Evolutionary conservation across 35 echinoderm and acorn worm genomes (phyloP).

Genomic region (Apostichopus japonicus): DNA sequence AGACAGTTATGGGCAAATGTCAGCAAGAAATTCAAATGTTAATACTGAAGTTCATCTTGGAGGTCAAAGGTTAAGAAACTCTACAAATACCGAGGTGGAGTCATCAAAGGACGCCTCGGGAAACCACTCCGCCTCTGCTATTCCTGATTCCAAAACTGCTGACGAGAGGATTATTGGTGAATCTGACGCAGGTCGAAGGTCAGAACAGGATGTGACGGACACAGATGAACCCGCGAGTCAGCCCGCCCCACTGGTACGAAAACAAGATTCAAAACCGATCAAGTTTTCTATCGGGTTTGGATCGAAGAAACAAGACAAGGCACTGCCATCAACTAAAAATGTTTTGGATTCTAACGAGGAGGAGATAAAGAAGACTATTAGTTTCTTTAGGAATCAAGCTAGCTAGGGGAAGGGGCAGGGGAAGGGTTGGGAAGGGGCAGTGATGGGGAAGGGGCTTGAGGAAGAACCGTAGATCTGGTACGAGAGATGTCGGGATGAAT

Average conservation of each 20-base stretch:
- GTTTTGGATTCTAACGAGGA: background rate
- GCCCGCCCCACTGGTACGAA: background rate
- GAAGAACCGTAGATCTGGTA: background rate
- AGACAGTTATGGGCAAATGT: background rate
- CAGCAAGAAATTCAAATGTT: background rate
- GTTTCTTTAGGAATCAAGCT: conserved; percentile 14
- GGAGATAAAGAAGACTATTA: conserved; percentile 6
- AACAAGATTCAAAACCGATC: conserved; percentile 32
- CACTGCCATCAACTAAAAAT: background rate
- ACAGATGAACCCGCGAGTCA: background rate
- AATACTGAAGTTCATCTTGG: background rate
- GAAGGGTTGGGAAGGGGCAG: background rate
- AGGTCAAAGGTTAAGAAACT: too few relatives aligned
- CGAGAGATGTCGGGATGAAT: too few relatives aligned
- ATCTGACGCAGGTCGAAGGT: background rate
- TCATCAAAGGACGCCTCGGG: background rate
- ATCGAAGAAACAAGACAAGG: background rate
- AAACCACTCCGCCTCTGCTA: background rate
- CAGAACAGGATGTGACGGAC: background rate
- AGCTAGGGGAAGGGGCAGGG: background rate
- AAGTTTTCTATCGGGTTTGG: conserved; percentile 43
- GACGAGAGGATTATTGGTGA: background rate
- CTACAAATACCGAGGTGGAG: background rate
- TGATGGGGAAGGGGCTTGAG: background rate
- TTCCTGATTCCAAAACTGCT: background rate